Base-by-base conservation (phyloP, 2,888 invertebrate species). In the Mesorhabditis sp. region DNA sequence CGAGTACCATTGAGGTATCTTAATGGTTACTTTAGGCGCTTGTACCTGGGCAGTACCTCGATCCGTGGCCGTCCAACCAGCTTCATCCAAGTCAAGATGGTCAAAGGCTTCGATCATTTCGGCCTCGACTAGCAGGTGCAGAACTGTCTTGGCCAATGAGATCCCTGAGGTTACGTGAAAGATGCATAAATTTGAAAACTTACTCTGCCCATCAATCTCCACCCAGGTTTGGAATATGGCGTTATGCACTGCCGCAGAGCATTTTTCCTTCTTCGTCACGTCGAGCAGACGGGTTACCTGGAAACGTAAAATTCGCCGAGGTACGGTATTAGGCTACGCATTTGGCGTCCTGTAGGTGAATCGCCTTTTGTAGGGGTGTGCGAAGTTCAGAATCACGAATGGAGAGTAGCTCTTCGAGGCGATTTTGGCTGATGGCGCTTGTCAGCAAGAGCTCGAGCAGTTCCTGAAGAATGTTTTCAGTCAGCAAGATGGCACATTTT, bases 51-150 rank as follows among this genome's bases (percentile, higher is more conserved):
- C n/a, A 10, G 7, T 10, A 50, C 58, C 58, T 50, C n/a, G 7
- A 50, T 50, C 58, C 58, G 58, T 50, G 2, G 10, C n/a, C 58
- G 7, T 10, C 58, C 58, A 50, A 10, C n/a, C 58, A 10, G 7
- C 58, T 10, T 50, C 58, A 50, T n/a, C n/a, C 58, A 50, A 50
- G 10, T 50, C 58, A 2, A 50, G n/a, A 50, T 50, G 10, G 58
- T 50, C 58, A 10, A 50, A 50, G 10, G 58, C 58, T 50, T 50
- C n/a, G n/a, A 50, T 50, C 58, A 50, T 50, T 50, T 50, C 58
- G 7, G 7, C n/a, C 58, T 50, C 58, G n/a, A 50, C 58, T 50
- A 50, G n/a, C 58, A 50, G 7, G 58, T 50, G 58, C 7, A 50
- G 10, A 10, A 50, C 58, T 0, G 58, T 13, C n/a, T 50, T 50